Base-by-base conservation (phyloP, 2,797 vertebrate species). In the Rhodeus uyekii region DNA sequence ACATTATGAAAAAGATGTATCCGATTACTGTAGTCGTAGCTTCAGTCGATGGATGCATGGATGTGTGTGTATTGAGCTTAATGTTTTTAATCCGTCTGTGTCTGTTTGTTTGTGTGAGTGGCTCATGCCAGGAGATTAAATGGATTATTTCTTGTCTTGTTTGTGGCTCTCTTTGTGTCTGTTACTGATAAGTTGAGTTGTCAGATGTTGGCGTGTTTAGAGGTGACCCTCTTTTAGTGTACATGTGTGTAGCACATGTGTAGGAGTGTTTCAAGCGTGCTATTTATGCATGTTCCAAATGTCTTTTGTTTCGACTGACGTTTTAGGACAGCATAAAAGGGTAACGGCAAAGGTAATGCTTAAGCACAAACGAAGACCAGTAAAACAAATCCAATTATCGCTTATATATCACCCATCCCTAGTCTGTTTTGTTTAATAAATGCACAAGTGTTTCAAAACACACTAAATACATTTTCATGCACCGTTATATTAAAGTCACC, bases 101-200 rank as follows among this genome's bases (percentile, higher is more conserved):
- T 46, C 3, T 72, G 69, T 22, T 10, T 50, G 9, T 50, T 39
- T 24, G 32, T 36, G 29, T 22, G 46, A 12, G 16, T 1, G 19
- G 18, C 71, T 36, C 42, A 48, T 80, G 39, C 68, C 60, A 27
- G 42, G 58, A 79, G 64, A 76, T 58, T 64, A n/a, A 74, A 73
- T 44, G 29, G 60, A 55, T 79, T 67, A 55, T 79, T 67, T 68
- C 75, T 71, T 46, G 69, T 74, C 78, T 69, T 76, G 55, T 85
- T 75, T 48, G 44, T 42, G 60, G 19, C 46, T 84, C 46, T 64
- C 64, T 58, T 44, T 73, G 9, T 32, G 82, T 74, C 55, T 61
- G 78, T 80, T 76, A 63, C 34, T 3, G 8, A 63, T 73, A 75
- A 74, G 50, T 53, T 68, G 78, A 72, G 58, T 42, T 64, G 79